Evolutionary conservation across 2,888 invertebrate species (phyloP).

Genomic region (Erebia ligea): DNA sequence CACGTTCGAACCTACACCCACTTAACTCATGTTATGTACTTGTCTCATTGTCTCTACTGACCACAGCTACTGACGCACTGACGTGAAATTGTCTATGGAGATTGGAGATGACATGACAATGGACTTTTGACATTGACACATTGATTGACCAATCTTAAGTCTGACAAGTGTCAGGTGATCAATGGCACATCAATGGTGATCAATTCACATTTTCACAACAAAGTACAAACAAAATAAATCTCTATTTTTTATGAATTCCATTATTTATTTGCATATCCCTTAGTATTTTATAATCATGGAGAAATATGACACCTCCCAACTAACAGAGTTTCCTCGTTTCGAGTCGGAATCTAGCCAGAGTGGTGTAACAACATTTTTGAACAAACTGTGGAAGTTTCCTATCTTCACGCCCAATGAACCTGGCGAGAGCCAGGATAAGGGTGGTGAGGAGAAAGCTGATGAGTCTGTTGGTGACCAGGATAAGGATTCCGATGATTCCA

Average conservation of each 20-base stretch:
- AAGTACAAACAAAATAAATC: neutral
- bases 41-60: too few species aligned
- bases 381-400: constrained; percentile 89
- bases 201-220: too few species aligned
- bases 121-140: neutral
- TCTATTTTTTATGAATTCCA: constrained; percentile 2
- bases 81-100: too few species aligned
- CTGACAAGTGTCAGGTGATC: constrained; percentile 2
- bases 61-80: too few species aligned
- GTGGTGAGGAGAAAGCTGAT: constrained; percentile 50
- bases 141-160: too few species aligned
- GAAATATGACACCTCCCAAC: constrained; percentile 74
- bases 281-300: constrained; percentile 57
- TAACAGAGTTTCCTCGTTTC: constrained; percentile 83
- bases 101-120: too few species aligned
- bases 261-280: neutral
- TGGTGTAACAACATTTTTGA: constrained; percentile 88
- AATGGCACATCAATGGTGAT: neutral
- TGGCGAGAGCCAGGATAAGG: constrained; percentile 55
- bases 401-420: constrained; percentile 78
- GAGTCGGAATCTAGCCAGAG: constrained; percentile 90
- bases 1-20: too few species aligned
- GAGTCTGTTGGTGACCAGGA: constrained; percentile 46
- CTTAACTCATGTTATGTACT: too few species aligned
- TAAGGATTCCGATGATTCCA: constrained; percentile 57